Evolutionary conservation across 2,888 invertebrate species (phyloP).

Genomic region (Brachyptera putata): DNA sequence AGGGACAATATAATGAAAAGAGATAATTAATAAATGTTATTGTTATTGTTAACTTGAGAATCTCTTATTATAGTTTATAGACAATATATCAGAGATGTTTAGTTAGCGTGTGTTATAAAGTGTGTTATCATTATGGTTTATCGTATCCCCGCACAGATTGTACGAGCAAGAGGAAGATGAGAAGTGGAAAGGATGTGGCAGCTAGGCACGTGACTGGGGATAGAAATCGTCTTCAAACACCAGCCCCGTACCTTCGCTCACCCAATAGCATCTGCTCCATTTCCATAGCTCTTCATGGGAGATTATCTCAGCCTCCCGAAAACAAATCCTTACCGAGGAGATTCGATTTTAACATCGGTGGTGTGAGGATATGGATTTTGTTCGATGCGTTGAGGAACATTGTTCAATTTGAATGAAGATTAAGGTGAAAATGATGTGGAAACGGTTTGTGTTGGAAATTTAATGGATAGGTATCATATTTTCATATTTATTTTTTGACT

Average conservation of each 20-base stretch:
- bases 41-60: too few species aligned
- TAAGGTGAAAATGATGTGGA: too few species aligned
- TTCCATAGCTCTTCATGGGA: neutral
- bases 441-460: too few species aligned
- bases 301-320: conserved; percentile 17
- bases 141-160: conserved; percentile 15
- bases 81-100: too few species aligned
- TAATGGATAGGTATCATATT: conserved; percentile 2
- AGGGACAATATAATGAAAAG: too few species aligned
- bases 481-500: neutral
- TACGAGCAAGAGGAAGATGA: conserved; percentile 14
- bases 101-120: too few species aligned
- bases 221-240: conserved; percentile 17
- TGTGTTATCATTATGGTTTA: too few species aligned
- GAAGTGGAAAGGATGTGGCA: conserved; percentile 18
- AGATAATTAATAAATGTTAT: too few species aligned
- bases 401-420: too few species aligned
- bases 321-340: conserved; percentile 6
- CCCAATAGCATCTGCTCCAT: conserved; percentile 7
- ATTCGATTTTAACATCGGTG: conserved; percentile 10
- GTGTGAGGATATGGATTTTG: too few species aligned
- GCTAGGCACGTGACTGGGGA: conserved; percentile 5
- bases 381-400: too few species aligned
- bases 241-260: neutral
- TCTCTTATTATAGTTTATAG: too few species aligned